Conservation (phyloP, 2,888 invertebrate genomes). For the Andrena marginata region DNA sequence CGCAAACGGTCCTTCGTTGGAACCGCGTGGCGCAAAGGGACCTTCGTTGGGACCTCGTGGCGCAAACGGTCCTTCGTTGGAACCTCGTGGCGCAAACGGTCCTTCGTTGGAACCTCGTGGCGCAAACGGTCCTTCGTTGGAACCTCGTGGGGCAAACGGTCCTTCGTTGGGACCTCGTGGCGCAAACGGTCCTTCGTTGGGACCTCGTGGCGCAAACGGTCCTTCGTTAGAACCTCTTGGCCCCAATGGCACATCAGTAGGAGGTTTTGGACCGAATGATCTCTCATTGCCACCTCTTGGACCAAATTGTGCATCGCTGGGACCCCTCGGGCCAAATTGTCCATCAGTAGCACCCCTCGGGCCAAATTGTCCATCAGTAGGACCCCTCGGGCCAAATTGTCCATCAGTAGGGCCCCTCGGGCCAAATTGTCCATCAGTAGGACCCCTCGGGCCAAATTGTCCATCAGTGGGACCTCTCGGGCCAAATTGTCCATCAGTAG, state of each 20-base stretch:
- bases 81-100: slow-evolving; percentile 54
- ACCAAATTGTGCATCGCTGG: slow-evolving; percentile 40
- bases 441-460: slow-evolving; percentile 42
- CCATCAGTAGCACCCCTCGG: slow-evolving; percentile 36
- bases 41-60: slow-evolving; percentile 48
- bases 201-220: slow-evolving; percentile 60
- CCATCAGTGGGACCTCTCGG: slow-evolving; percentile 42
- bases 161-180: slow-evolving; percentile 48
- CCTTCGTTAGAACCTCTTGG: slow-evolving; percentile 35
- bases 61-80: slow-evolving; percentile 47
- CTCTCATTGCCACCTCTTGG: too few relatives aligned
- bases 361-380: slow-evolving; percentile 46
- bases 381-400: slow-evolving; percentile 56
- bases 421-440: slow-evolving; percentile 42
- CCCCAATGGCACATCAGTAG: background rate
- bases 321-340: slow-evolving; percentile 47
- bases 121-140: slow-evolving; percentile 28
- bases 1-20: slow-evolving; percentile 28
- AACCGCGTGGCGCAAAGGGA: slow-evolving; percentile 48
- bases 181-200: slow-evolving; percentile 45
- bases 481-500: slow-evolving; percentile 48
- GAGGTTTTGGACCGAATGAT: slow-evolving; percentile 10
- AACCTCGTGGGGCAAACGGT: slow-evolving; percentile 48
- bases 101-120: too few relatives aligned
- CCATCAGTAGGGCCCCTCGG: slow-evolving; percentile 38